phyloP scores from a whole-genome alignment of 2,888 invertebrate genomes.

The Hydriomena furcata region DNA sequence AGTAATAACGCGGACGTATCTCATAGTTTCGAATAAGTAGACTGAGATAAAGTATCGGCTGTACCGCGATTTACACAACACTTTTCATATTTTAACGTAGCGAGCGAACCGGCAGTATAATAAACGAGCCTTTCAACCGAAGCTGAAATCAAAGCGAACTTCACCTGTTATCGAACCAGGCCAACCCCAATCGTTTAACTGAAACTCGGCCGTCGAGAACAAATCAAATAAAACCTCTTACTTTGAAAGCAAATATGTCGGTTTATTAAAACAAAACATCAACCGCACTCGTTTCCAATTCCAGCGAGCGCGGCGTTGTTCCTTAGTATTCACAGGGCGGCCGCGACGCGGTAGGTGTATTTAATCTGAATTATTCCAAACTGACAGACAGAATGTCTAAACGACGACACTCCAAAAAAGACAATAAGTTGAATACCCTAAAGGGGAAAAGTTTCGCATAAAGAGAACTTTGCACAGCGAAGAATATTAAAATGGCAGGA shows the following conservation, averaged over 20 bases:
- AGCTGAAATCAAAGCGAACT: slow-evolving; percentile 30
- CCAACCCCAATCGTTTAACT: slow-evolving; percentile 35
- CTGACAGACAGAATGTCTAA: slow-evolving; percentile 76
- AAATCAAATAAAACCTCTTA: slow-evolving; percentile 72
- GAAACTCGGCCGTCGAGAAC: slow-evolving; percentile 38
- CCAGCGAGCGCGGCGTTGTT: slow-evolving; percentile 58
- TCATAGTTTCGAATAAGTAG: slow-evolving; percentile 49
- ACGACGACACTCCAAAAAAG: slow-evolving; percentile 54
- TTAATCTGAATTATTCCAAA: slow-evolving; percentile 78
- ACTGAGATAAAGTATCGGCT: slow-evolving; percentile 28
- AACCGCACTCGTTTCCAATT: slow-evolving; percentile 72
- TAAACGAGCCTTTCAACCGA: slow-evolving; percentile 16
- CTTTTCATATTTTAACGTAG: slow-evolving; percentile 10
- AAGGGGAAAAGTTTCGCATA: slow-evolving; percentile 63
- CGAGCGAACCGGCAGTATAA: neutral
- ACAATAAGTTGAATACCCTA: slow-evolving; percentile 62
- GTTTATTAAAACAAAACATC: slow-evolving; percentile 77
- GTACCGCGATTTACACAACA: slow-evolving; percentile 17
- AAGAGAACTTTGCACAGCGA: slow-evolving; percentile 62
- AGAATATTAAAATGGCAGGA: slow-evolving; percentile 72
- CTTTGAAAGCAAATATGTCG: slow-evolving; percentile 71
- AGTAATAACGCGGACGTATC: slow-evolving; percentile 59
- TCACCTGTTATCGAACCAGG: slow-evolving; percentile 26
- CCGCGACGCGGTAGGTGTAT: slow-evolving; percentile 72
- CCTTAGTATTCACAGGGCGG: slow-evolving; percentile 67